phyloP scores from a whole-genome alignment of 2,888 invertebrate genomes.

The Calliphora vomitoria region DNA sequence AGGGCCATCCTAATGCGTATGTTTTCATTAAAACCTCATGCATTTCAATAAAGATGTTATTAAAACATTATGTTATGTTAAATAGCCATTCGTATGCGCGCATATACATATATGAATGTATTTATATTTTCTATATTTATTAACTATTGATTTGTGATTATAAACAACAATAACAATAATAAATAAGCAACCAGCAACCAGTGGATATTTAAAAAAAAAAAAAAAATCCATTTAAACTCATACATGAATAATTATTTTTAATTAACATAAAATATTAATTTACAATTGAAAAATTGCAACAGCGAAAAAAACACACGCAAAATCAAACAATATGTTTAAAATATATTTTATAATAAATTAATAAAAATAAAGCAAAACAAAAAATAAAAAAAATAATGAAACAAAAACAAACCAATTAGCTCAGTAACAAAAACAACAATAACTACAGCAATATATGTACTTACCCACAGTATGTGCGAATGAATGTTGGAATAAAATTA shows the following conservation, averaged over 20 bases:
- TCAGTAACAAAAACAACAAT: conserved; percentile 22
- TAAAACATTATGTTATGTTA: background rate
- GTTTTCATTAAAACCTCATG: background rate
- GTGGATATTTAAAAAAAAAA: background rate
- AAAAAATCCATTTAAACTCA: conserved; percentile 27
- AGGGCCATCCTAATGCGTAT: too few relatives aligned
- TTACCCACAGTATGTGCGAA: background rate
- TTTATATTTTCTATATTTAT: background rate
- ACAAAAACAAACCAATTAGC: conserved; percentile 47
- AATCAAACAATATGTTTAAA: conserved; percentile 28
- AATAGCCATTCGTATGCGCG: background rate
- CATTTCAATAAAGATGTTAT: background rate
- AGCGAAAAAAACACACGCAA: background rate
- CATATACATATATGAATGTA: too few relatives aligned
- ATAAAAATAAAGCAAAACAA: background rate
- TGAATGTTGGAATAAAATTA: conserved; percentile 25
- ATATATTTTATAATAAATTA: conserved; percentile 28
- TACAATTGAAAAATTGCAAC: conserved; percentile 10
- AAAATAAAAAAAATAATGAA: background rate
- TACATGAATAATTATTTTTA: conserved; percentile 49
- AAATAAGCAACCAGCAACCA: conserved; percentile 5
- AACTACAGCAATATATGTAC: background rate
- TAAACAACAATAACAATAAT: background rate
- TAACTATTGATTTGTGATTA: background rate
- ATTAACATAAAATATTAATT: conserved; percentile 47